A percentile compares a stretch with the other conserved stretches of the same genome.
phyloP scores from a whole-genome alignment of 2,888 invertebrate species.

The Ectemnius lituratus region DNA sequence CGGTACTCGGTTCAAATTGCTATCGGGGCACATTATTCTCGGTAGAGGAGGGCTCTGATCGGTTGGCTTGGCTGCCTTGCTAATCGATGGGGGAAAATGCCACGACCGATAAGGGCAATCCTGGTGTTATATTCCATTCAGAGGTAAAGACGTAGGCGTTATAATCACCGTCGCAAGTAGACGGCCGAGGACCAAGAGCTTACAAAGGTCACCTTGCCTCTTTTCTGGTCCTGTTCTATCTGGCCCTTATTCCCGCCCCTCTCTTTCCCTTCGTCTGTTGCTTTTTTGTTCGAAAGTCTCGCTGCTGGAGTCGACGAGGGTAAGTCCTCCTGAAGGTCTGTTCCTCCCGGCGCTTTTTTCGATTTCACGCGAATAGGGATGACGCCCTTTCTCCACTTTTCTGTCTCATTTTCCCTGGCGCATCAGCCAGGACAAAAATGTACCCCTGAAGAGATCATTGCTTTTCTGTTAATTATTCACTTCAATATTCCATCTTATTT shows the following conservation, averaged over 20 bases:
- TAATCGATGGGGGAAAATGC: background rate
- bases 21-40: slow-evolving; percentile 2
- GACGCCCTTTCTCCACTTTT: slow-evolving; percentile 12
- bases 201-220: slow-evolving; percentile 39
- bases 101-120: slow-evolving; percentile 15
- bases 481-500: too few species aligned
- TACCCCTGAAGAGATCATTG: slow-evolving; percentile 25
- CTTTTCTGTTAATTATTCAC: too few species aligned
- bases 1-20: background rate
- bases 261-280: slow-evolving; percentile 18
- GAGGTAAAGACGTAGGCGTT: slow-evolving; percentile 23
- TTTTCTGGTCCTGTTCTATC: slow-evolving; percentile 15
- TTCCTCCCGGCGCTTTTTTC: slow-evolving; percentile 27
- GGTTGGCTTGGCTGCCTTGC: background rate
- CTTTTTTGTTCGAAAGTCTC: slow-evolving; percentile 13
- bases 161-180: slow-evolving; percentile 36
- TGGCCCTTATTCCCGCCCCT: background rate
- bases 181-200: slow-evolving; percentile 13
- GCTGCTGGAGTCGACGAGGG: slow-evolving; percentile 8
- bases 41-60: background rate
- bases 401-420: too few species aligned
- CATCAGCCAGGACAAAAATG: slow-evolving; percentile 11
- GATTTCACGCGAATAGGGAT: slow-evolving; percentile 28
- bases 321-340: slow-evolving; percentile 10
- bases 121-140: slow-evolving; percentile 14